Conservation (phyloP, 2,113 vertebrate genomes). For the Carollia perspicillata region DNA sequence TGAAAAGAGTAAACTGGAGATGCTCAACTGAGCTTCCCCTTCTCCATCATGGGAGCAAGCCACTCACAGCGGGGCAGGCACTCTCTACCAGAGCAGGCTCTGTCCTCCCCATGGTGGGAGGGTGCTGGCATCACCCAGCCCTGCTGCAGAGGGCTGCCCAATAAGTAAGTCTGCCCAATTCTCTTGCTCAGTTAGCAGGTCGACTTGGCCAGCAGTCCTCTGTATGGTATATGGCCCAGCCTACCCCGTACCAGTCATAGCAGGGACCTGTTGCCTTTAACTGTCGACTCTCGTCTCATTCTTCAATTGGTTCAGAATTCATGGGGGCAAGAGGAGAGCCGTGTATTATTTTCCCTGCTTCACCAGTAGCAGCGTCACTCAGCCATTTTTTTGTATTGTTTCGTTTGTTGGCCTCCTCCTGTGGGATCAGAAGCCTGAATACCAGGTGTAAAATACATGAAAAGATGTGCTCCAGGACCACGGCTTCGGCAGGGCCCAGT, state of each 20-base stretch:
- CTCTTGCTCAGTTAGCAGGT: background rate
- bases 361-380: background rate
- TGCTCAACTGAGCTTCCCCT: fast-evolving
- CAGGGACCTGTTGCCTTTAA: background rate
- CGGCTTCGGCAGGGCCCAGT: background rate
- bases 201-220: background rate
- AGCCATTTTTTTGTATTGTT: background rate
- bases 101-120: background rate
- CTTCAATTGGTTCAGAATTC: background rate
- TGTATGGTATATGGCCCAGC: background rate
- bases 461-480: background rate
- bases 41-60: background rate
- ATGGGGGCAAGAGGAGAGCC: background rate
- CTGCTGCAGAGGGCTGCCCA: background rate
- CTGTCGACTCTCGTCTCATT: background rate
- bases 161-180: background rate
- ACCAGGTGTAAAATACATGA: background rate
- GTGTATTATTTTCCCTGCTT: background rate
- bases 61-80: background rate
- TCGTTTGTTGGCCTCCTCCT: background rate
- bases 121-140: fast-evolving
- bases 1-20: background rate
- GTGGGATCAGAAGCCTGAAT: background rate
- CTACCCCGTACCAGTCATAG: background rate
- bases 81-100: no score